Evolutionary conservation across 1,140 invertebrate species (phyloP).

Genomic region (Anastrepha ludens): DNA sequence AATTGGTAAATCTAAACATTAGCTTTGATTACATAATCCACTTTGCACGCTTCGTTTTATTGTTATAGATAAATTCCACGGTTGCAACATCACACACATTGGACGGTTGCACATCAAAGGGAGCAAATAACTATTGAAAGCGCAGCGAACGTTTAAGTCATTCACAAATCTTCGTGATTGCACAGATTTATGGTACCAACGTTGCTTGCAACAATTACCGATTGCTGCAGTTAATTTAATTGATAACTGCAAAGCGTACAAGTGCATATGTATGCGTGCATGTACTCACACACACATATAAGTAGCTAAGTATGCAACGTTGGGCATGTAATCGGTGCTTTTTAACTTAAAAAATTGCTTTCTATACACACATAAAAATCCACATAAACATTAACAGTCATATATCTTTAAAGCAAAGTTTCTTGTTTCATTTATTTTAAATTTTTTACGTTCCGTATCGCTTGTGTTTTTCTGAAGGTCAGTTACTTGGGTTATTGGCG

Average conservation of each 20-base stretch:
- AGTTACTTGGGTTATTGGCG: background rate
- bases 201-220: background rate
- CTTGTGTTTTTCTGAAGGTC: conserved; percentile 4
- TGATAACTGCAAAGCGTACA: background rate
- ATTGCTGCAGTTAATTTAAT: background rate
- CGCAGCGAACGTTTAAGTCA: background rate
- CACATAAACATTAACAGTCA: too few relatives aligned
- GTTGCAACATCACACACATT: too few relatives aligned
- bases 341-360: too few relatives aligned
- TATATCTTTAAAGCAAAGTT: too few relatives aligned
- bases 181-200: background rate
- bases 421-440: background rate
- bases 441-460: background rate
- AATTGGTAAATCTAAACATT: too few relatives aligned
- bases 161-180: background rate
- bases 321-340: too few relatives aligned
- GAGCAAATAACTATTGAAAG: background rate
- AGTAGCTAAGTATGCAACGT: too few relatives aligned
- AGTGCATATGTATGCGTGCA: background rate
- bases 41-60: too few relatives aligned
- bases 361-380: background rate
- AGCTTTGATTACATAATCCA: too few relatives aligned
- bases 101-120: background rate
- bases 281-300: too few relatives aligned
- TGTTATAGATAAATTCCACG: too few relatives aligned